Conservation (phyloP, 2,797 vertebrate genomes). For the Spinus olivaceus region DNA sequence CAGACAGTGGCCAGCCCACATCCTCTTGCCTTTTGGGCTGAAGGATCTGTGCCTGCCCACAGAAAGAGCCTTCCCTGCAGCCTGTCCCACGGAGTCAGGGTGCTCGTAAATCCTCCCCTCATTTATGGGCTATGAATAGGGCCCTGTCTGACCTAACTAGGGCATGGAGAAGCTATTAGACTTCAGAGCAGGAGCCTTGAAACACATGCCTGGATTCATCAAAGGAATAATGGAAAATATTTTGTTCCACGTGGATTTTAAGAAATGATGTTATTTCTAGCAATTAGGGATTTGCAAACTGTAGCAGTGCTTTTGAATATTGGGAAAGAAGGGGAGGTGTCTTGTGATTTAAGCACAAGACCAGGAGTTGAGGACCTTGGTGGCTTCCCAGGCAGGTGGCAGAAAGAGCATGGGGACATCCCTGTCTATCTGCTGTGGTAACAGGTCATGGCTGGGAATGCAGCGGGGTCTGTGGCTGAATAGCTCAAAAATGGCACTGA, state of each 20-base stretch:
- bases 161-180: constrained; percentile 59
- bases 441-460: background rate
- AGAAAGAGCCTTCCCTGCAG: constrained; percentile 48
- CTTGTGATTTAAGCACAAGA: background rate
- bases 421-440: background rate
- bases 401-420: background rate
- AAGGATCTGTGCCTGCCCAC: background rate
- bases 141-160: constrained; percentile 63
- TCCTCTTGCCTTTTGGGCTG: background rate
- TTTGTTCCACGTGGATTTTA: constrained; percentile 26
- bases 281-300: constrained; percentile 13
- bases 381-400: background rate
- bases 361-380: background rate
- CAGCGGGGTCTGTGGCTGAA: background rate
- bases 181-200: constrained; percentile 52
- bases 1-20: background rate
- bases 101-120: constrained; percentile 43
- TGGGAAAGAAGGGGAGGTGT: background rate
- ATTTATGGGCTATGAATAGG: constrained; percentile 54
- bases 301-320: background rate
- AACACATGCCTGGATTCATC: constrained; percentile 49
- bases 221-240: constrained; percentile 61
- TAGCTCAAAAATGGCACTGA: background rate
- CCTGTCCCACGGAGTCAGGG: constrained; percentile 33
- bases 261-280: constrained; percentile 38